Conservation (phyloP, 2,888 invertebrate genomes). For the Alentia gelatinosa region DNA sequence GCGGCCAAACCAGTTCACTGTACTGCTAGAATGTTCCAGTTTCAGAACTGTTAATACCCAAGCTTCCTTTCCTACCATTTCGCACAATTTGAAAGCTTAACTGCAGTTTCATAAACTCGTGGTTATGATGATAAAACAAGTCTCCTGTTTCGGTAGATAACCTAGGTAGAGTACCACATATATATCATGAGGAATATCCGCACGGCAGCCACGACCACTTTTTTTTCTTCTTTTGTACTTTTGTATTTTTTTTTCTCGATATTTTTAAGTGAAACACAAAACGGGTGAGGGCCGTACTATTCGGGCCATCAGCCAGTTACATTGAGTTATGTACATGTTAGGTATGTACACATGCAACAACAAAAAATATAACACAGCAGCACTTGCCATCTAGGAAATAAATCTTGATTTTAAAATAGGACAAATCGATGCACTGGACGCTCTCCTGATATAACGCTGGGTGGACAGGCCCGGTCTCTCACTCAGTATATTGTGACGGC, state of each 20-base stretch:
- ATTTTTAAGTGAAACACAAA: background rate
- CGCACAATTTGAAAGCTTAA: background rate
- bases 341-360: slow-evolving; percentile 41
- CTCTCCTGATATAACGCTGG: background rate
- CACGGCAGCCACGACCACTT: background rate
- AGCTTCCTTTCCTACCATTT: background rate
- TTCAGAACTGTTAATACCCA: background rate
- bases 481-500: background rate
- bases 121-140: background rate
- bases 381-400: background rate
- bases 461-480: background rate
- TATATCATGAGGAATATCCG: slow-evolving; percentile 6
- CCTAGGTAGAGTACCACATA: slow-evolving; percentile 8
- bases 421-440: background rate
- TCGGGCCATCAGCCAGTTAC: background rate
- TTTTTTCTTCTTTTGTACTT: slow-evolving; percentile 15
- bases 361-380: slow-evolving; percentile 13
- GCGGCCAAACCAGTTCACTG: too few relatives aligned
- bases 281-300: background rate
- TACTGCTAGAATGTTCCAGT: too few relatives aligned
- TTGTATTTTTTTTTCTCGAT: background rate
- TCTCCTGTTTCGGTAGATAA: background rate
- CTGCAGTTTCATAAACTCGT: background rate
- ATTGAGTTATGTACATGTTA: slow-evolving; percentile 13
- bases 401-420: background rate